Base-by-base conservation (phyloP, 2,888 invertebrate genomes). In the Onthophagus sagittarius region DNA sequence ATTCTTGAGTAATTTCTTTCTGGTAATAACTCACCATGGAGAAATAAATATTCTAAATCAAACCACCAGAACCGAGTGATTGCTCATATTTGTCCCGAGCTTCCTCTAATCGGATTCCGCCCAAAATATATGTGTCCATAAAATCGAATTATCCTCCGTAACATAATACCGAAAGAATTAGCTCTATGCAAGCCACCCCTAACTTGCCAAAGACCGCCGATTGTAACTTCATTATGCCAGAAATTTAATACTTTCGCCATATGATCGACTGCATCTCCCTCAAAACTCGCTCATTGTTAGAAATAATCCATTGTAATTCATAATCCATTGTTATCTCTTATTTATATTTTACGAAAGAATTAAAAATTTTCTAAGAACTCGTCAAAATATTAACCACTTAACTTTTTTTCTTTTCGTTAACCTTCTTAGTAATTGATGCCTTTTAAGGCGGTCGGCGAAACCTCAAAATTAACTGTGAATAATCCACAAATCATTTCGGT, bases 81-180 rank as follows among this genome's bases (percentile, higher is more conserved):
- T 53, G 39, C 39, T 53, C 39, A 53, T 53, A 53, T 53, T 53
- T 53, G 39, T 53, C 39, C 39, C 39, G 39, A 11, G 39, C 11
- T 11, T 53, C 39, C 39, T 69, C 33, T 77, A 77, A 77, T 77
- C 72, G 70, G 77, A 77, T 77, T 77, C 75, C 71, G 75, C 39
- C 71, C 73, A 76, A 67, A 76, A 77, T 77, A 77, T 75, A 76
- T 77, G 73, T 75, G 77, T 77, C 75, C 73, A 75, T 78, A 78
- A 77, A 78, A 78, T 78, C 76, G 77, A 77, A 78, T 77, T 77
- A 77, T 77, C 71, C 78, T 7, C 76, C 76, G 78, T 78, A 79
- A 79, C 77, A 77, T 79, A 78, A 79, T 79, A 79, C 77, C 71
- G 73, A 74, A 74, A 75, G 77, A 77, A 78, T 78, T 78, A 78